Evolutionary conservation across 2,797 vertebrate species (phyloP), one percentile per base, ranked within the genome.

Genomic region (Neosalanx taihuensis): DNA sequence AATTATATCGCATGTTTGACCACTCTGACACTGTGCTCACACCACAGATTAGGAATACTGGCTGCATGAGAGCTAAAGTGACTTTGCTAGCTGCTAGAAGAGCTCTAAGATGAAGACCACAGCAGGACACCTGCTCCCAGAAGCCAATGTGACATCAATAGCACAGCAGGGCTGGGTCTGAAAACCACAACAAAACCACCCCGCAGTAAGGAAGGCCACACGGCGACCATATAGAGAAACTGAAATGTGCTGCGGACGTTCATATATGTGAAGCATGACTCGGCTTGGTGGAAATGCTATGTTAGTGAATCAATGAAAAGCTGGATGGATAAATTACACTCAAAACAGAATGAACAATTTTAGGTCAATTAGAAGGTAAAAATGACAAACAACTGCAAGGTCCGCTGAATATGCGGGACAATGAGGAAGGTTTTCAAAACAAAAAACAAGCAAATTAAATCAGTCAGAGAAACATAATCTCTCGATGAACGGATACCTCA

Each of bases 121-220:
- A 20, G 18, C 41, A 71, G 35, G 29, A 23, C 41, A 26, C 15
- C 58, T 33, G 26, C 62, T 37, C 29, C 49, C 51, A 37, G 69
- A 35, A 6, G 67, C 59, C 30, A 46, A 53, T 63, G 4, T 13
- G 30, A 30, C 49, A 63, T 70, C 63, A 60, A 73, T 35, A 70
- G 31, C 26, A 71, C 64, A 68, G 51, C n/a, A 67, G 26, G 49
- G 71, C 67, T 49, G 68, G 5, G 17, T 67, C 0, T 18, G 23
- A 71, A 26, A 5, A 71, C 59, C 15, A 65, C 65, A 73, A 75
- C 71, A 80, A 76, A 82, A 83, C 81, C 79, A 72, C 70, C 74
- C 53, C 63, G 71, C 71, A 78, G 76, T 81, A 73, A 76, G 53
- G 64, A 75, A 77, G 80, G 79, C 79, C 66, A 72, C 10, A 3